phyloP scores from a whole-genome alignment of 2,888 invertebrate species.

The Drosophila melanosoma region DNA sequence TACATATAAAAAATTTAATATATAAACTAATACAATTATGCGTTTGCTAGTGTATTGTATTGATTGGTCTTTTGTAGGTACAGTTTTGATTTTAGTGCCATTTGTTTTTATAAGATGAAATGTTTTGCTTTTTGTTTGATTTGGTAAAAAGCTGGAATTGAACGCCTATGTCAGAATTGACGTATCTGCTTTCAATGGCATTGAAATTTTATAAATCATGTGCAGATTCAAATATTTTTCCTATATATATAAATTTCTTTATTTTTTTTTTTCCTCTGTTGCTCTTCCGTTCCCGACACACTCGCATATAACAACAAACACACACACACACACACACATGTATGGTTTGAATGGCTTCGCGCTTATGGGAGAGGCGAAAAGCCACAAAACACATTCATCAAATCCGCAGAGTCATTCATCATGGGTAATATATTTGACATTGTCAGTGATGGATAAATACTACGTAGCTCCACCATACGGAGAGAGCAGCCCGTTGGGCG shows the following conservation, averaged over 20 bases:
- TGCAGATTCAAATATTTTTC: constrained; percentile 59
- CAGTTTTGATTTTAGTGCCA: not conserved
- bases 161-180: constrained; percentile 58
- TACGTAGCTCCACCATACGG: constrained; percentile 50
- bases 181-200: constrained; percentile 67
- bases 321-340: constrained; percentile 4
- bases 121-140: constrained; percentile 58
- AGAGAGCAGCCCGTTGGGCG: constrained; percentile 45
- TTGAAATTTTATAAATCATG: constrained; percentile 82
- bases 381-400: constrained; percentile 82
- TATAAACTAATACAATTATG: not conserved
- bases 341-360: constrained; percentile 30
- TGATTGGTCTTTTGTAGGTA: not conserved
- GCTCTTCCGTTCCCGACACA: constrained; percentile 1
- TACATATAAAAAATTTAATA: not conserved
- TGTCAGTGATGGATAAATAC: constrained; percentile 82
- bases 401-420: constrained; percentile 81
- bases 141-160: constrained; percentile 52
- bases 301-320: constrained; percentile 10
- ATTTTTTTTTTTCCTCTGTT: constrained; percentile 12
- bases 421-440: constrained; percentile 82
- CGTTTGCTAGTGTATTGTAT: not conserved
- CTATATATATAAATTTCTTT: constrained; percentile 2
- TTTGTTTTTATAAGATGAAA: constrained; percentile 15
- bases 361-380: constrained; percentile 59